phyloP scores from a whole-genome alignment of 2,797 vertebrate genomes.

The Tauraco hartlaubi region DNA sequence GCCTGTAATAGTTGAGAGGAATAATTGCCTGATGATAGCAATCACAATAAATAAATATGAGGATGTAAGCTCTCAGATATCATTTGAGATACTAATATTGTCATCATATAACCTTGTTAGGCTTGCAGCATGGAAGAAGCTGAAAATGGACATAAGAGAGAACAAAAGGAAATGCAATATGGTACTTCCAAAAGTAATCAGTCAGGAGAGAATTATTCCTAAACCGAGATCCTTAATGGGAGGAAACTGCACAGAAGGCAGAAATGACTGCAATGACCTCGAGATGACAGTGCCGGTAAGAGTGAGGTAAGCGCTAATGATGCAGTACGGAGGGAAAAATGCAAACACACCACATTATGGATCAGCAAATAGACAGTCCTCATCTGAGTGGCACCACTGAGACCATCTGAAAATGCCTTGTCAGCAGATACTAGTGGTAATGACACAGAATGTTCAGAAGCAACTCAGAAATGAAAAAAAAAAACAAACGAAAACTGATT shows the following conservation, averaged over 20 bases:
- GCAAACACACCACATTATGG: background rate
- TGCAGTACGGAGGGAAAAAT: background rate
- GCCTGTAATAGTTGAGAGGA: background rate
- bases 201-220: background rate
- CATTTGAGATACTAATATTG: background rate
- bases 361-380: background rate
- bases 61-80: background rate
- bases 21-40: background rate
- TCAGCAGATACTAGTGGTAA: background rate
- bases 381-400: background rate
- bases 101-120: background rate
- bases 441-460: background rate
- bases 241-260: constrained; percentile 21
- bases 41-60: background rate
- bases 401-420: background rate
- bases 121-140: background rate
- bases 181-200: background rate
- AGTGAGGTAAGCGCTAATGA: background rate
- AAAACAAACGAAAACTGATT: background rate
- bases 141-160: background rate
- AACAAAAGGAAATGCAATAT: background rate
- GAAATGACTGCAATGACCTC: constrained; percentile 9
- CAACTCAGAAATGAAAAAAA: background rate
- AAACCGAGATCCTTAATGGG: background rate
- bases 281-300: background rate